A percentile compares a stretch with the other conserved stretches of the same genome.
These are phyloP conservation scores for Calliphora vicina DNA, from an alignment of 1,140 invertebrate genomes.

Conservation along the genomic window DNA sequence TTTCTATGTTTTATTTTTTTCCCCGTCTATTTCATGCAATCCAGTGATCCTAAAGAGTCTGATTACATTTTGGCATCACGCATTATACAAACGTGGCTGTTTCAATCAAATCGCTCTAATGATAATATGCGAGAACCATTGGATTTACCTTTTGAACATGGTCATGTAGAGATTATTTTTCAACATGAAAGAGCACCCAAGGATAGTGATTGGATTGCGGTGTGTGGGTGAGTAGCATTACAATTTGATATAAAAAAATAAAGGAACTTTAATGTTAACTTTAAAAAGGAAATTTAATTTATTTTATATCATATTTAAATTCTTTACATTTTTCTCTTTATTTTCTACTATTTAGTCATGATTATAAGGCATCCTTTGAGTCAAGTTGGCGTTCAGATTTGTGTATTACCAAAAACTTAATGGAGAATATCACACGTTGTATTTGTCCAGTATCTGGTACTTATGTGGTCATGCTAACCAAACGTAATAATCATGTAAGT, in stretches of 20 bases:
- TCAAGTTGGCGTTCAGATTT: constrained; percentile 62
- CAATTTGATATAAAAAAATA: no score
- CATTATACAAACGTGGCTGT: constrained; percentile 67
- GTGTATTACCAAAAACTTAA: constrained; percentile 66
- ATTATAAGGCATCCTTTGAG: constrained; percentile 60
- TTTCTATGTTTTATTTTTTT: no score
- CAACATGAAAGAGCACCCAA: constrained; percentile 61
- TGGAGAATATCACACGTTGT: constrained; percentile 67
- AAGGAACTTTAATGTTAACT: no score
- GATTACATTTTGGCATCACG: constrained; percentile 73
- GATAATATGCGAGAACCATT: constrained; percentile 57
- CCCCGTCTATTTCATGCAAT: no score
- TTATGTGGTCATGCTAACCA: constrained; percentile 69
- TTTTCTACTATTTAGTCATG: constrained; percentile 47
- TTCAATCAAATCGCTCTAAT: constrained; percentile 59
- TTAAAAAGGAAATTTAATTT: not conserved
- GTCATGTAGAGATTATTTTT: constrained; percentile 62
- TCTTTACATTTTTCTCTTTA: not conserved
- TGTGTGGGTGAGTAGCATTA: constrained; percentile 56
- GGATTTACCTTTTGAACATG: constrained; percentile 58
- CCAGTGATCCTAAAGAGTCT: constrained; percentile 71
- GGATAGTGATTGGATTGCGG: constrained; percentile 58
- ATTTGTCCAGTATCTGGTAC: constrained; percentile 69
- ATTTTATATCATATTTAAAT: constrained; percentile 3
- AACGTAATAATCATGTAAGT: constrained; percentile 67